Evolutionary conservation across 2,113 vertebrate genomes (phyloP), one percentile per base, ranked within the genome.

Genomic region (Cisticola juncidis): DNA sequence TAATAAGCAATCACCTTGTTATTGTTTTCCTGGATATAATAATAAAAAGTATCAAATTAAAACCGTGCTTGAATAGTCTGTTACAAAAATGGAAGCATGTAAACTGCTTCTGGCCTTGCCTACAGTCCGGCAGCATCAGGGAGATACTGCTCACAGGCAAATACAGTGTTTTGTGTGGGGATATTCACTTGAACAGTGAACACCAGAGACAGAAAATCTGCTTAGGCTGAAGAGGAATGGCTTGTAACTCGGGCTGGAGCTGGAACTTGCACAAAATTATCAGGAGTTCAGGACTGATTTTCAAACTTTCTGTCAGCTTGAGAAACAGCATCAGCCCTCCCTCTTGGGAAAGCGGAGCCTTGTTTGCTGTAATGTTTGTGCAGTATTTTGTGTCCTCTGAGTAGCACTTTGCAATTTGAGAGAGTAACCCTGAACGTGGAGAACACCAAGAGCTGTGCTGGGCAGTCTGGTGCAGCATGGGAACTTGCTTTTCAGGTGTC

Each of bases 1-100:
- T 96, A 94, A 94, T 94, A 84, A 96, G 73, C 92, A 92, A 88
- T 96, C 91, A 83, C 86, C 68, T 94, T 96, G 94, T 93, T 93
- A 80, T 35, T 72, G 69, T 97, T 94, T 94, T 95, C 74, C 86
- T 95, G 92, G 95, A 83, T 96, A 93, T 95, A 64, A 64, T 71
- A 96, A 96, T 97, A 95, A 97, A 97, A 56, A 94, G 23, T 86
- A 84, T 95, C 10, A 0, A 95, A 95, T 94, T 60, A 64, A 96
- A 95, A 79, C 73, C 61, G 83, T 81, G 72, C 96, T 87, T 60
- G 81, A 76, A 91, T 56, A 97, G 69, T 97, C 70, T 96, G 88
- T 97, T 94, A 78, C n/a, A 53, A 51, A 88, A 88, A 23, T 14
- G 13, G 91, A 95, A 70, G 51, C 18, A 8, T 21, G 14, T 31